Base-by-base conservation (phyloP, 1,140 invertebrate genomes). In the Aphidius gifuensis region DNA sequence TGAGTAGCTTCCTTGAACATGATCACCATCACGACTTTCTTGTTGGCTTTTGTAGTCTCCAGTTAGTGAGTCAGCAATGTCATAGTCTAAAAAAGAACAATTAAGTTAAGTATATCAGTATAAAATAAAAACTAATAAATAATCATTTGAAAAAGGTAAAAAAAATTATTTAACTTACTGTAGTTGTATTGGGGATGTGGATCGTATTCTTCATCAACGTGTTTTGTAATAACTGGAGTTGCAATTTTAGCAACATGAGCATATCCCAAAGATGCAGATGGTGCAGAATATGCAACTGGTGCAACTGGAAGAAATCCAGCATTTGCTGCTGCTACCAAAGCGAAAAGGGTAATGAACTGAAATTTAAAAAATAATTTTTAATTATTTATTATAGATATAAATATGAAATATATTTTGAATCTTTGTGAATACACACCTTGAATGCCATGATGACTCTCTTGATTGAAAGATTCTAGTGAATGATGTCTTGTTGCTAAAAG, bases 41-140 rank as follows among this genome's bases (percentile, higher is more conserved):
- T 50, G 38, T 9, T 62, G 61, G 39, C 57, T 54, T 16, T 62
- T 56, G 50, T 57, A 49, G 66, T 76, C 74, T 21, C 80, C 73
- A 67, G 67, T 80, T 67, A 68, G 73, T 0, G 76, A 71, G 66
- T 3, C 65, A 58, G 62, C 57, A 6, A 72, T 64, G 57, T 56
- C 60, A 58, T 68, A 68, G 8, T n/a, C 45, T 46, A 16, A 16
- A 16, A 16, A 1, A 16, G 16, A 16, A 32, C 23, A 32, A 32
- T 32, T 16, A 16, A 32, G 4, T 32, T 32, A 32, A 32, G 4
- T 32, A 32, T 3, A 32, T 32, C 4, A 32, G 23, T 1, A 32
- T 32, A 32, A 32, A 32, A 16, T 1, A 16, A 16, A 16, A 16
- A 16, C 1, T 0, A 3, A 32, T 32, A 32, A 32, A 32, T 32